These are phyloP conservation scores for Cheilosia soror DNA, from an alignment of 2,888 invertebrate genomes.

Conservation along the genomic window DNA sequence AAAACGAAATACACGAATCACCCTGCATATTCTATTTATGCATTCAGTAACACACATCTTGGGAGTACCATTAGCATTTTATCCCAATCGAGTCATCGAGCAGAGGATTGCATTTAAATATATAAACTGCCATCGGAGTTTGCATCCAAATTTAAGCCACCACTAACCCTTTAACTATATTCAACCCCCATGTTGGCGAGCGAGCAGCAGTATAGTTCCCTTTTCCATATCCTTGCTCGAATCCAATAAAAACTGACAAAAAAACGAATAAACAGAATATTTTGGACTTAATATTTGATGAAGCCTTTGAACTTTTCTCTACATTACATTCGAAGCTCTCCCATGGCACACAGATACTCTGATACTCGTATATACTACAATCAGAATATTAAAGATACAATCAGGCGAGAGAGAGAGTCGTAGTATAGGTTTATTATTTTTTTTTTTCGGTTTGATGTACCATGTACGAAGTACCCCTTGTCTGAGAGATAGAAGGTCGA, in stretches of 20 bases:
- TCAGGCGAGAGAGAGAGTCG: constrained; percentile 48
- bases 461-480: too few species aligned
- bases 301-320: constrained; percentile 72
- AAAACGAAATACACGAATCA: background rate
- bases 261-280: constrained; percentile 13
- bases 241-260: constrained; percentile 34
- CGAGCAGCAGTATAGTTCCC: background rate
- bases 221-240: constrained; percentile 11
- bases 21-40: constrained; percentile 37
- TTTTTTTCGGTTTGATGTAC: constrained; percentile 12
- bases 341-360: constrained; percentile 37
- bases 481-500: constrained; percentile 23
- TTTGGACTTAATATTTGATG: constrained; percentile 60
- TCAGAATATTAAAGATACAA: constrained; percentile 52
- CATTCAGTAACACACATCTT: constrained; percentile 38
- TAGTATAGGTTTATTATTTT: constrained; percentile 27
- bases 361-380: constrained; percentile 19
- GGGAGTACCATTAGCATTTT: constrained; percentile 52
- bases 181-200: background rate
- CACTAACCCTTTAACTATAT: constrained; percentile 30
- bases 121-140: constrained; percentile 51
- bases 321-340: constrained; percentile 66
- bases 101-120: constrained; percentile 47
- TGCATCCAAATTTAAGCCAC: constrained; percentile 47
- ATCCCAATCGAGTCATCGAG: constrained; percentile 37